phyloP scores from a whole-genome alignment of 2,113 vertebrate genomes.

The Xenopus borealis region DNA sequence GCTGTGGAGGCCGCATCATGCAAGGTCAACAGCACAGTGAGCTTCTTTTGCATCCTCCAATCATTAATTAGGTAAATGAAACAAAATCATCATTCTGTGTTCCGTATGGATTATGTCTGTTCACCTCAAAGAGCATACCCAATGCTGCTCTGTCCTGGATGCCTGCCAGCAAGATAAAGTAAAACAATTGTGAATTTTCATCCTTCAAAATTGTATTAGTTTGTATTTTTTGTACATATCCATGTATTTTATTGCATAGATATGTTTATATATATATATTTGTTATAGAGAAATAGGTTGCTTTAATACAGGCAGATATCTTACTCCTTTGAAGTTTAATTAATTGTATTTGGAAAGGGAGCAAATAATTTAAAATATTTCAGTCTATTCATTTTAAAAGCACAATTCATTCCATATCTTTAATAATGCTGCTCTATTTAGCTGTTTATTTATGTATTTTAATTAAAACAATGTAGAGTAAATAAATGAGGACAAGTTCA shows the following conservation, averaged over 20 bases:
- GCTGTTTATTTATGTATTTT: no score
- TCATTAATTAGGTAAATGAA: slow-evolving; percentile 70
- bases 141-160: slow-evolving; percentile 47
- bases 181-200: slow-evolving; percentile 48
- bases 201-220: slow-evolving; percentile 51
- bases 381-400: no score
- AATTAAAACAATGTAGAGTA: no score
- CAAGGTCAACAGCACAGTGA: slow-evolving; percentile 66
- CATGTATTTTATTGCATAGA: no score
- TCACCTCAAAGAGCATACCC: slow-evolving; percentile 44
- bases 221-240: slow-evolving; percentile 41
- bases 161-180: slow-evolving; percentile 51
- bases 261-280: background rate
- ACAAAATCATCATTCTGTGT: slow-evolving; percentile 51
- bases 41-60: slow-evolving; percentile 67
- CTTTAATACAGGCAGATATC: no score
- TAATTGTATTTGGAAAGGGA: no score
- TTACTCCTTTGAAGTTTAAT: no score
- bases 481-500: no score
- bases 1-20: slow-evolving; percentile 72
- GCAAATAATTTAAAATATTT: no score
- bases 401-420: no score
- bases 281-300: no score
- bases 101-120: slow-evolving; percentile 54
- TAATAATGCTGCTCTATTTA: no score